These are phyloP conservation scores for Phataginus tricuspis DNA, from an alignment of 2,797 vertebrate species.

Conservation along the genomic window DNA sequence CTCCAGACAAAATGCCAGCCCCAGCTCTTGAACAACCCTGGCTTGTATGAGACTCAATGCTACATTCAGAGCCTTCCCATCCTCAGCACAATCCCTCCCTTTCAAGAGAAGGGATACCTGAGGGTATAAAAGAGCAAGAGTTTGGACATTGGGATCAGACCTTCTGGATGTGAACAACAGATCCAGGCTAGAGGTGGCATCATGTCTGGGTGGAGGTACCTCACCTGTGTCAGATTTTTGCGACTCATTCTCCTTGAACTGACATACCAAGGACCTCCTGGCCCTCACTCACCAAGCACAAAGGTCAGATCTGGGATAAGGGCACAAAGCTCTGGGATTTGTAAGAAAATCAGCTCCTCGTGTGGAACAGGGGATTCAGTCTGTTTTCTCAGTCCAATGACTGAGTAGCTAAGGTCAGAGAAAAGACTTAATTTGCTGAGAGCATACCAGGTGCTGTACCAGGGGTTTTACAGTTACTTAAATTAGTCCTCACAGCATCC, in stretches of 20 bases:
- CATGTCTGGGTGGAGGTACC: conserved; percentile 58
- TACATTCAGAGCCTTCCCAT: conserved; percentile 68
- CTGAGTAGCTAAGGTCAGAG: conserved; percentile 14
- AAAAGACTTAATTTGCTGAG: conserved; percentile 34
- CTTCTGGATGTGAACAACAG: conserved; percentile 46
- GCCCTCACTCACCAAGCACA: conserved; percentile 10
- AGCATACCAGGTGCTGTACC: not conserved
- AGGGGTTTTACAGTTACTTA: not conserved
- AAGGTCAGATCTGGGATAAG: conserved; percentile 56
- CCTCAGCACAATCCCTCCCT: conserved; percentile 29
- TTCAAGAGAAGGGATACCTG: conserved; percentile 61
- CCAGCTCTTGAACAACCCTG: conserved; percentile 60
- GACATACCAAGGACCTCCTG: conserved; percentile 34
- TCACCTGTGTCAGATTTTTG: conserved; percentile 50
- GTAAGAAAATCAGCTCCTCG: conserved; percentile 33
- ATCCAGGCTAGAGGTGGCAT: conserved; percentile 16
- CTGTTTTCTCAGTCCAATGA: not conserved
- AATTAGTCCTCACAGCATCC: not conserved
- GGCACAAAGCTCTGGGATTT: conserved; percentile 12
- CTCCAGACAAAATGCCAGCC: conserved; percentile 72
- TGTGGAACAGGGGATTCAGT: not conserved
- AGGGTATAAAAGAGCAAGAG: conserved; percentile 62
- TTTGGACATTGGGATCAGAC: conserved; percentile 32
- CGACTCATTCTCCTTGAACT: conserved; percentile 48
- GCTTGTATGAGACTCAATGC: conserved; percentile 66